Evolutionary conservation across 2,113 vertebrate species (phyloP), one percentile per base, ranked within the genome.

Genomic region (Hipposideros armiger): DNA sequence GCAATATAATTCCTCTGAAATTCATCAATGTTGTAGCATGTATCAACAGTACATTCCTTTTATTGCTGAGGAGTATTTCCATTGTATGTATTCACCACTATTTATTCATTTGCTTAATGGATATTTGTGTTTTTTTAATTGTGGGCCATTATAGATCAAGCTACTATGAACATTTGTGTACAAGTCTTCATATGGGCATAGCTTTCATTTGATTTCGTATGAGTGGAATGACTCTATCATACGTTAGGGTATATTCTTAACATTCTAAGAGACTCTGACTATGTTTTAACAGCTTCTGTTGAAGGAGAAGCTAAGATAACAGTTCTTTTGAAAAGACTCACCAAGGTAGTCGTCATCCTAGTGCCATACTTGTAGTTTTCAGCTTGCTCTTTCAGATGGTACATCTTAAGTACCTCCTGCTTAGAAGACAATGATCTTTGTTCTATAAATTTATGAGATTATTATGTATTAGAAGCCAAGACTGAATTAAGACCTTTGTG

Each of bases 181-280:
- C 24, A 89, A 22, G 22, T 76, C 7, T 67, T 93, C 14, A 32
- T 52, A 14, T 58, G 30, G 72, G 56, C 14, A 19, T 47, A n/a
- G 19, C 40, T 69, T 81, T 72, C 66, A 82, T 82, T 72, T 32
- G 36, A 40, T 67, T 78, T 47, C 36, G 15, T 74, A 47, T 16
- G 58, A 50, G 13, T 40, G 16, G 11, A 54, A 36, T 54, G 52
- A 30, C 40, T 8, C 0, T 16, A 24, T 94, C 20, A 67, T n/a
- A 26, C 30, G 20, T 32, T 20, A 85, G 28, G 47, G 28, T 90
- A 3, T 67, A 26, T 52, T 7, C 90, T 92, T 56, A 72, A 66
- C 28, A 84, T 81, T 76, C 62, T 83, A 91, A 78, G 87, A 91
- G 40, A 83, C 6, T 28, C 60, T 93, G 14, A 47, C 56, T 67